Evolutionary conservation across 1,140 invertebrate species (phyloP), one percentile per base, ranked within the genome.

Genomic region (Bombus terrestris): DNA sequence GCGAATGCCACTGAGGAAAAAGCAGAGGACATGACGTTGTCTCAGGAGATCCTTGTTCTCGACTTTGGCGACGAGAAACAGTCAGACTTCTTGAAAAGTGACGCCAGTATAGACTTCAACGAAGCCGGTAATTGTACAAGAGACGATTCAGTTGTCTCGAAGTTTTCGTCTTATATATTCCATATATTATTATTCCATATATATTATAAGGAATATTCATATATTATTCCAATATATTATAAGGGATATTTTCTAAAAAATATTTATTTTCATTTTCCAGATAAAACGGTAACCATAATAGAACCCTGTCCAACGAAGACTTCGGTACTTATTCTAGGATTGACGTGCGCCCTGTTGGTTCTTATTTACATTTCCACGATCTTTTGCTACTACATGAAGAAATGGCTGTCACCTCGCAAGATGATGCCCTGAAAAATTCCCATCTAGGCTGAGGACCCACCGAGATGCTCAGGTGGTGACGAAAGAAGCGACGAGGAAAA

Each of bases 1-100:
- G 93, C 94, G 91, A 96, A 92, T 86, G 83, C 88, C 75, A 96
- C 96, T 59, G 96, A 96, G 90, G 96, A 96, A 85, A 97, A 97
- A 87, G 97, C 97, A 71, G 98, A 98, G 90, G 98, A 99, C 93
- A 98, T 99, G 98, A 99, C 98, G 81, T 96, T 99, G 53, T 98
- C 98, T 13, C 98, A 98, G 93, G 98, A 99, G 95, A 99, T 99
- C 92, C 95, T 99, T 9, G 98, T 99, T 9, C 95, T 99, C 35
- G 98, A 99, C 95, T 98, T 98, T 91, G 98, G 98, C 39, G 98
- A 98, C 95, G 98, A 98, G 74, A 98, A 98, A 91, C 97, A 97
- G 89, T 97, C 97, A 3, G 97, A 98, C 74, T 98, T 97, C 93
- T 96, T 98, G 57, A 97, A 97, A 92, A 97, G 96, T 66, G 97